phyloP scores from a whole-genome alignment of 1,140 invertebrate species.

The Euwallacea similis region DNA sequence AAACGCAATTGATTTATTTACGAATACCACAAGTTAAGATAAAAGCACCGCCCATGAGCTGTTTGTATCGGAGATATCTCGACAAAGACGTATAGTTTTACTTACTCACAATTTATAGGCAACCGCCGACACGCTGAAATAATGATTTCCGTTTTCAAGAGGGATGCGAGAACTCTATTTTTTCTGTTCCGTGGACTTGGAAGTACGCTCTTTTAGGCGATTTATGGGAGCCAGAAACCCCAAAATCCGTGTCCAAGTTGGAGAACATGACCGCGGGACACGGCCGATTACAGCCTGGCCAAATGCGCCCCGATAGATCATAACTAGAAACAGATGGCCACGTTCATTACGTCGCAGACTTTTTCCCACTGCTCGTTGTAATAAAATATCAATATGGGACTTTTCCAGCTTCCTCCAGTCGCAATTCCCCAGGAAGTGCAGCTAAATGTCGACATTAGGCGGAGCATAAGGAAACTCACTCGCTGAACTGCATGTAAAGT shows the following conservation, averaged over 20 bases:
- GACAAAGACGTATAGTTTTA: slow-evolving; percentile 32
- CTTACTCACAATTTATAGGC: slow-evolving; percentile 30
- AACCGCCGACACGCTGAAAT: slow-evolving; percentile 30
- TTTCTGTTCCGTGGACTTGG: neutral
- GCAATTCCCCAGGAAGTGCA: slow-evolving; percentile 20
- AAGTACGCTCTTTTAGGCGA: neutral
- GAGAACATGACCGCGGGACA: neutral
- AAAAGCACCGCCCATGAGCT: slow-evolving; percentile 34
- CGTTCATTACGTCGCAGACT: neutral
- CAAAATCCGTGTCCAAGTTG: neutral
- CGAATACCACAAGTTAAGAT: slow-evolving; percentile 29
- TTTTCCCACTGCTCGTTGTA: neutral
- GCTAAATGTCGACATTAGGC: slow-evolving; percentile 25
- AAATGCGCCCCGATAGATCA: slow-evolving; percentile 8
- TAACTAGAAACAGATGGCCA: neutral
- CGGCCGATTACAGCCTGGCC: slow-evolving; percentile 3
- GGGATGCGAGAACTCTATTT: slow-evolving; percentile 10
- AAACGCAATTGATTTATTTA: slow-evolving; percentile 25
- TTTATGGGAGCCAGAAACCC: neutral
- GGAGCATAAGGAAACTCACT: slow-evolving; percentile 15
- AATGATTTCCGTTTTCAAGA: slow-evolving; percentile 29
- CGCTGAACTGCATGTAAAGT: slow-evolving; percentile 25
- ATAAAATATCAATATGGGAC: slow-evolving; percentile 2
- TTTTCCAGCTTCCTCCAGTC: slow-evolving; percentile 8
- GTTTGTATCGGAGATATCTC: slow-evolving; percentile 28